phyloP scores from a whole-genome alignment of 1,140 invertebrate genomes.

The Venustaconcha ellipsiformis region DNA sequence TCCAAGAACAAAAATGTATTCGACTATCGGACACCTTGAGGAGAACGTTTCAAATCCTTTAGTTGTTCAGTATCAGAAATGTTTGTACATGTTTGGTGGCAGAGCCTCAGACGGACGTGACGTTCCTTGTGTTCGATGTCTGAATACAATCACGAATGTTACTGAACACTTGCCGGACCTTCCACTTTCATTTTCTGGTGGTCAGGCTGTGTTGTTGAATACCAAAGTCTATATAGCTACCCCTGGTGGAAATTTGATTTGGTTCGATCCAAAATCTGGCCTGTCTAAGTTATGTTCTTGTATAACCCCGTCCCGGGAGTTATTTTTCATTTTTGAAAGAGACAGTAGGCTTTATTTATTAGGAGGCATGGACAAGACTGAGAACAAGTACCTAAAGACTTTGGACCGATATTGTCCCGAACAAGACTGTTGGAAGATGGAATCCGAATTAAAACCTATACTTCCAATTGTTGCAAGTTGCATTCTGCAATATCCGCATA shows the following conservation, averaged over 20 bases:
- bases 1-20: slow-evolving; percentile 6
- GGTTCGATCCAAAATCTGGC: slow-evolving; percentile 11
- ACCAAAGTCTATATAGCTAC: slow-evolving; percentile 16
- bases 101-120: slow-evolving; percentile 5
- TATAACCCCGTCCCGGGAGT: slow-evolving; percentile 7
- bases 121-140: slow-evolving; percentile 8
- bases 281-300: slow-evolving; percentile 20
- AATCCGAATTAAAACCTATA: background rate
- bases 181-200: slow-evolving; percentile 19
- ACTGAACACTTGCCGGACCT: slow-evolving; percentile 2
- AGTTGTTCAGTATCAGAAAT: background rate
- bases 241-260: slow-evolving; percentile 21
- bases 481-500: slow-evolving; percentile 9
- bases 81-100: slow-evolving; percentile 24
- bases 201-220: slow-evolving; percentile 21
- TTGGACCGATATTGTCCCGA: slow-evolving; percentile 17
- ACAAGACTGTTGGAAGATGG: slow-evolving; percentile 7
- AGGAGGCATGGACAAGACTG: background rate
- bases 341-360: slow-evolving; percentile 4
- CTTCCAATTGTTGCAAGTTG: slow-evolving; percentile 20
- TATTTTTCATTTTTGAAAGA: slow-evolving; percentile 14
- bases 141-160: slow-evolving; percentile 13
- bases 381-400: background rate
- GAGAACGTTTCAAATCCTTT: slow-evolving; percentile 5
- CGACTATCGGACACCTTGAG: background rate